Evolutionary conservation across 1,140 invertebrate species (phyloP), one percentile per base, ranked within the genome.

Genomic region (Musca vetustissima): DNA sequence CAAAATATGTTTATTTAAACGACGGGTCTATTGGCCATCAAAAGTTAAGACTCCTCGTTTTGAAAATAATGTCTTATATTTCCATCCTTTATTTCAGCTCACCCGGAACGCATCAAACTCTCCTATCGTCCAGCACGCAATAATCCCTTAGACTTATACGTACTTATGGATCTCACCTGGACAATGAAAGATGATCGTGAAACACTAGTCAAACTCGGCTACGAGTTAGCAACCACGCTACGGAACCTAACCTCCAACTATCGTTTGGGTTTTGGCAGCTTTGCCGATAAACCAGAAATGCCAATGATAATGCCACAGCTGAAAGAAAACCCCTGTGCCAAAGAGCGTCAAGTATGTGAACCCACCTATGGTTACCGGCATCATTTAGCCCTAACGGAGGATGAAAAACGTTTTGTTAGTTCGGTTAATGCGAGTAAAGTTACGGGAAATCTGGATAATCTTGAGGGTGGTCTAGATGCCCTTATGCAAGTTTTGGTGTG

Each of bases 401-500:
- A 91, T 77, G 83, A 87, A 0, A 64, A 71, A 6, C 71, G 75
- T 8, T 90, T 91, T 73, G 82, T 85, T 15, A 77, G 76, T 48
- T 83, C 90, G 69, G 91, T 93, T 8, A 83, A 85, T 36, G 80
- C 84, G 13, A 88, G 76, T 71, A 84, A 87, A 25, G 92, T 99
- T 6, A 98, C 97, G 0, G 98, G 95, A 2, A 99, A 99, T 84
- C 85, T 99, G 72, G 97, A 99, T 82, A 95, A 96, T 48, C 95
- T 97, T 0, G 98, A 99, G 83, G 98, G 97, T 2, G 97, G 97
- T 14, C 92, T 99, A 73, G 98, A 99, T 83, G 98, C 97, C 0
- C 90, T 99, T n/a, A 98, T 99, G 90, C 98, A 99, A 85, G 94
- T 94, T 1, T 90, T 98, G 52, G 92, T 93, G 13, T 99, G 97